Evolutionary conservation across 1,140 invertebrate species (phyloP).

Genomic region (Diplogasteroides magnus): DNA sequence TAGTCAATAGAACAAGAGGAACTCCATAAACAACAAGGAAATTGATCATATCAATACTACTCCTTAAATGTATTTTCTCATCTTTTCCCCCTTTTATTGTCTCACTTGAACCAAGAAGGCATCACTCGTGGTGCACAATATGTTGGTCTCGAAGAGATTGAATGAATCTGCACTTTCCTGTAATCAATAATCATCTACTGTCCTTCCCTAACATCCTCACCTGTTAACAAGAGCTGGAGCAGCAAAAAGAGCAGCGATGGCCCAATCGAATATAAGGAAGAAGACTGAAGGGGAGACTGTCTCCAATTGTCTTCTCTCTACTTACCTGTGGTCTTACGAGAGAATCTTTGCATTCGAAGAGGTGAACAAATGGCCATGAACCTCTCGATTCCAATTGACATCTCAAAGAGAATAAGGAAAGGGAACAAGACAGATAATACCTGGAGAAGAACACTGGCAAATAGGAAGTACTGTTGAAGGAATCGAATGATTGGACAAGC

Average conservation of each 20-base stretch:
- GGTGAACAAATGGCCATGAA: slow-evolving; percentile 34
- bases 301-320: no score
- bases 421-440: no score
- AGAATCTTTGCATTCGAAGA: slow-evolving; percentile 32
- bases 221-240: background rate
- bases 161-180: no score
- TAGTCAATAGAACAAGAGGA: slow-evolving; percentile 30
- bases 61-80: slow-evolving; percentile 19
- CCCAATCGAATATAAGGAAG: slow-evolving; percentile 24
- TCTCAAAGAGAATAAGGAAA: slow-evolving; percentile 16
- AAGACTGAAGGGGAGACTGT: no score
- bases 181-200: no score
- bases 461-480: slow-evolving; percentile 37
- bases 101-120: no score
- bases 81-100: no score
- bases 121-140: no score
- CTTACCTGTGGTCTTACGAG: slow-evolving; percentile 23
- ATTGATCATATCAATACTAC: slow-evolving; percentile 28
- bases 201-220: no score
- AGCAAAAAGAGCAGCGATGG: slow-evolving; percentile 8
- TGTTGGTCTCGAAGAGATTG: no score
- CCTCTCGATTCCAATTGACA: slow-evolving; percentile 36
- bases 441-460: slow-evolving; percentile 35
- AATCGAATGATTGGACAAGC: slow-evolving; percentile 33
- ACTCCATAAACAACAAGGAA: slow-evolving; percentile 28